phyloP scores from a whole-genome alignment of 2,113 vertebrate genomes.

The Hyperoodon ampullatus region DNA sequence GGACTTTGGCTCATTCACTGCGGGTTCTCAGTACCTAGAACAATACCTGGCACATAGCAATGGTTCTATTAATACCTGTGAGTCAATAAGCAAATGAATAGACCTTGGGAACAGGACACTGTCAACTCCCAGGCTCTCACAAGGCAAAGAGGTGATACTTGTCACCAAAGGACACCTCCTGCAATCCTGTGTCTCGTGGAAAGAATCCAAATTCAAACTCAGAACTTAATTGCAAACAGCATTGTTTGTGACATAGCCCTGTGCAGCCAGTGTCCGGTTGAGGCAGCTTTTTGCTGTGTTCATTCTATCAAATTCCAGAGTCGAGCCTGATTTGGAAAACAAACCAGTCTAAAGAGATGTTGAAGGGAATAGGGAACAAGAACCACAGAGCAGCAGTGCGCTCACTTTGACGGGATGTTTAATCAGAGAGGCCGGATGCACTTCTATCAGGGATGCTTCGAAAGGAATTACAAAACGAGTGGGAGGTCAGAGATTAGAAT shows the following conservation, averaged over 20 bases:
- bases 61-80: neutral
- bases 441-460: neutral
- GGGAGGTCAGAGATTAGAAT: constrained; percentile 23
- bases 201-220: neutral
- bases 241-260: no score
- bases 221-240: neutral
- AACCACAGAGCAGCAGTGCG: neutral
- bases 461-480: neutral
- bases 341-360: neutral
- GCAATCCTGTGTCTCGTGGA: neutral
- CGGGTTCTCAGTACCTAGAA: neutral
- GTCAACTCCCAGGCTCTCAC: neutral
- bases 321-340: neutral
- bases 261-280: neutral
- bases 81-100: neutral
- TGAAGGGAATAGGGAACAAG: neutral
- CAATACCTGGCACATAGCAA: fast-evolving
- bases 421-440: neutral
- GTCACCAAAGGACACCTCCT: neutral
- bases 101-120: neutral
- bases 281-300: neutral
- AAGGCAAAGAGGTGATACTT: neutral
- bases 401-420: fast-evolving
- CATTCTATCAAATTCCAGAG: neutral
- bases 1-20: neutral